Conservation (phyloP, 2,888 invertebrate species). For the Drosophila trichaetosa region DNA sequence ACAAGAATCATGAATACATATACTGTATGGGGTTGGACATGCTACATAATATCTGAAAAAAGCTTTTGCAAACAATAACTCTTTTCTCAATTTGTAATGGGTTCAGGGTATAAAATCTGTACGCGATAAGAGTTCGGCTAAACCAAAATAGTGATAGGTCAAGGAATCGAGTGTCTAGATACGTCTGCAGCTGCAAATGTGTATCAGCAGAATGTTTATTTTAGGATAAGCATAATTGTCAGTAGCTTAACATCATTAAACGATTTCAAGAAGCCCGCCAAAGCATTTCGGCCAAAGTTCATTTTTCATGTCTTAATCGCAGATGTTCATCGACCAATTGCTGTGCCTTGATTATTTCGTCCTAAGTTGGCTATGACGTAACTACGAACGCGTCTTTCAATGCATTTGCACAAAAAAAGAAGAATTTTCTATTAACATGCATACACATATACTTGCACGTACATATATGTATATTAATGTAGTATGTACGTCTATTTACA, state of each 20-base stretch:
- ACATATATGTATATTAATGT: neutral
- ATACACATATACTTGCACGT: neutral
- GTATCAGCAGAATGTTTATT: neutral
- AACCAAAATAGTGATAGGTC: neutral
- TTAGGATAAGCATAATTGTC: neutral
- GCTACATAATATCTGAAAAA: neutral
- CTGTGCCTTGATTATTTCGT: slow-evolving; percentile 1
- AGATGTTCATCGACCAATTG: neutral
- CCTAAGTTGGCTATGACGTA: slow-evolving; percentile 53
- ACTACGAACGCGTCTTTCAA: slow-evolving; percentile 49
- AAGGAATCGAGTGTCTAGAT: neutral
- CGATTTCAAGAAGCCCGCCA: neutral
- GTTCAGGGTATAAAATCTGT: neutral
- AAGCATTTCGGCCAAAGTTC: neutral
- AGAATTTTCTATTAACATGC: neutral
- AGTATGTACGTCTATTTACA: slow-evolving; percentile 1
- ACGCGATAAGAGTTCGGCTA: neutral
- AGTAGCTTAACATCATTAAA: neutral
- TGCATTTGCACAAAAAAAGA: slow-evolving; percentile 14
- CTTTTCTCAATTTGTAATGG: neutral
- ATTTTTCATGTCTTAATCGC: neutral
- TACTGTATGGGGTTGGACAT: neutral
- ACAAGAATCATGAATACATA: neutral
- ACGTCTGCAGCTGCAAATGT: neutral
- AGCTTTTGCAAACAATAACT: neutral